These are phyloP conservation scores for Callyntrura sp. DNA, from an alignment of 2,888 invertebrate species.

Conservation along the genomic window DNA sequence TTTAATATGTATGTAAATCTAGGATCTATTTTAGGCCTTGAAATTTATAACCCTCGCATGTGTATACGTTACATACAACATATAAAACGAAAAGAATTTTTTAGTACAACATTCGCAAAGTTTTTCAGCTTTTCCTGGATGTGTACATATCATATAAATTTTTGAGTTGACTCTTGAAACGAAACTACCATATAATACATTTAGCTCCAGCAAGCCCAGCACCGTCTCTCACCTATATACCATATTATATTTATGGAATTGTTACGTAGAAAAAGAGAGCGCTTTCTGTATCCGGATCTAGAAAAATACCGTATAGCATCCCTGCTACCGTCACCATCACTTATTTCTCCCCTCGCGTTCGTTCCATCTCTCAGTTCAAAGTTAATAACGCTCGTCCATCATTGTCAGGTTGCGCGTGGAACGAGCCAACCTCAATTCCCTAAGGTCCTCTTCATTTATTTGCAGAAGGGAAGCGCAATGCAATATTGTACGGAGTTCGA, in stretches of 20 bases:
- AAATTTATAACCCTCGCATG: slow-evolving; percentile 63
- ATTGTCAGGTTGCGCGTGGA: slow-evolving; percentile 78
- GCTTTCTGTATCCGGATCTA: too few relatives aligned
- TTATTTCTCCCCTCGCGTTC: slow-evolving; percentile 73
- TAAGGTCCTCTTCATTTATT: slow-evolving; percentile 78
- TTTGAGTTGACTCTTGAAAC: slow-evolving; percentile 47
- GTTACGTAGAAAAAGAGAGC: not conserved
- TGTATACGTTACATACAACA: not conserved
- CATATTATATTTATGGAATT: too few relatives aligned
- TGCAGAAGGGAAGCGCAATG: slow-evolving; percentile 75
- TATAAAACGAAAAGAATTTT: slow-evolving; percentile 10
- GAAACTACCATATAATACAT: slow-evolving; percentile 47
- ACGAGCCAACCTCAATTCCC: slow-evolving; percentile 79
- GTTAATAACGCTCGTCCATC: slow-evolving; percentile 78
- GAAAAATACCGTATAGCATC: slow-evolving; percentile 2
- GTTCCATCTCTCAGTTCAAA: slow-evolving; percentile 77
- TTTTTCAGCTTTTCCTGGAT: slow-evolving; percentile 24
- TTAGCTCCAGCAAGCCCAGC: not conserved
- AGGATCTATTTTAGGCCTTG: slow-evolving; percentile 69
- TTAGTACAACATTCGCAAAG: slow-evolving; percentile 1
- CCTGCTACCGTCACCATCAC: slow-evolving; percentile 28
- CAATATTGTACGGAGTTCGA: slow-evolving; percentile 65
- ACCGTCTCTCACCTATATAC: too few relatives aligned
- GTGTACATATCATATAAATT: slow-evolving; percentile 63
- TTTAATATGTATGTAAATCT: slow-evolving; percentile 69